A percentile compares a stretch with the other conserved stretches of the same genome.
Evolutionary conservation across 1,140 invertebrate genomes (phyloP).

Genomic region (Thaumatotibia leucotreta): DNA sequence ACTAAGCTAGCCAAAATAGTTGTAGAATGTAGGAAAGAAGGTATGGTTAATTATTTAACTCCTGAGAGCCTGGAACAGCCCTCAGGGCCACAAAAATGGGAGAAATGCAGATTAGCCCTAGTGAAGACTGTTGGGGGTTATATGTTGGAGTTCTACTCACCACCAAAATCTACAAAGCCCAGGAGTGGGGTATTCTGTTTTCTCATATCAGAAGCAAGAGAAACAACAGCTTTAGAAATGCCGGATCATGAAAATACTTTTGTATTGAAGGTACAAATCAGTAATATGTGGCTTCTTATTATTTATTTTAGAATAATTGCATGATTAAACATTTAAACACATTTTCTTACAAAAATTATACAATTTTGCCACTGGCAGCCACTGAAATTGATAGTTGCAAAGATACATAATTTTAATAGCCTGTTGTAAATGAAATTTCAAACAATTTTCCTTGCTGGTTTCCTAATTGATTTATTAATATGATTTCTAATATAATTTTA

Average conservation of each 20-base stretch:
- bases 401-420: too few species aligned
- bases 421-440: too few species aligned
- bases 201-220: conserved; percentile 93
- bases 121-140: conserved; percentile 95
- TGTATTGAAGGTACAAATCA: conserved; percentile 90
- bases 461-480: too few species aligned
- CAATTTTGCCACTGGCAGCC: too few species aligned
- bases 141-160: conserved; percentile 97
- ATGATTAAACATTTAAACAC: background rate
- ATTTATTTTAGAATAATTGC: background rate
- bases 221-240: conserved; percentile 97
- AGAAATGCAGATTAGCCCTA: conserved; percentile 92
- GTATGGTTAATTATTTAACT: conserved; percentile 93
- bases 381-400: too few species aligned
- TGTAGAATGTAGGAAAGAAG: conserved; percentile 94
- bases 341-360: too few species aligned
- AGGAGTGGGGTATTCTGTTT: conserved; percentile 96
- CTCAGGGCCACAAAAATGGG: conserved; percentile 93
- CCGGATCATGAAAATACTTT: conserved; percentile 98
- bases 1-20: conserved; percentile 93
- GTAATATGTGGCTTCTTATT: conserved; percentile 5
- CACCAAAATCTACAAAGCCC: conserved; percentile 91
- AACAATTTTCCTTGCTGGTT: too few species aligned
- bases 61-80: conserved; percentile 92
- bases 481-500: too few species aligned